phyloP scores from a whole-genome alignment of 2,888 invertebrate species.

The Nesidiocoris tenuis region DNA sequence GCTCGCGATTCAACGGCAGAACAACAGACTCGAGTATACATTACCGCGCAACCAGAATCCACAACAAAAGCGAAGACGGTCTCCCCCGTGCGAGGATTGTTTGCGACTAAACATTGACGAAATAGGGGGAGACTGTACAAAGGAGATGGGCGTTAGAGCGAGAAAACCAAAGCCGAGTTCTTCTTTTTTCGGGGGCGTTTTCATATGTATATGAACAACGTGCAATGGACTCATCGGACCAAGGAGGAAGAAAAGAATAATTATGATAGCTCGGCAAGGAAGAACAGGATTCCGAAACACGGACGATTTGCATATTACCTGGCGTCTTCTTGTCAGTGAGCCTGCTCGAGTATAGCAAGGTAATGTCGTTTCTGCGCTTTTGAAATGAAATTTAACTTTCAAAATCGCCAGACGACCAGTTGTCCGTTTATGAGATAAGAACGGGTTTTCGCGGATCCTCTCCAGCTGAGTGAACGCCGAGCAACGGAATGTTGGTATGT shows the following conservation, averaged over 20 bases:
- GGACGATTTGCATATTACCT: conserved; percentile 8
- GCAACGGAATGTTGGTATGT: too few relatives aligned
- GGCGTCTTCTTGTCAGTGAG: background rate
- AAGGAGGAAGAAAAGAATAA: conserved; percentile 10
- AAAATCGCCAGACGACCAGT: background rate
- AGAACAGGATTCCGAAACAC: conserved; percentile 14
- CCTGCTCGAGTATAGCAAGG: background rate
- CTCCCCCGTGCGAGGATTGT: conserved; percentile 4
- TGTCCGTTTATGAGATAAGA: background rate
- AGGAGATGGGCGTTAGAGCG: conserved; percentile 10
- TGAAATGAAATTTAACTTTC: background rate
- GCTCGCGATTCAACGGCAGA: background rate
- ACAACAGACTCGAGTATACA: background rate
- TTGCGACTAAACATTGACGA: conserved; percentile 15
- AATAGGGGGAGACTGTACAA: conserved; percentile 9
- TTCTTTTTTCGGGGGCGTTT: conserved; percentile 11
- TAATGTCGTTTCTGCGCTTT: background rate
- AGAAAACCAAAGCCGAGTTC: conserved; percentile 3
- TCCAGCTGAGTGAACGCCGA: too few relatives aligned
- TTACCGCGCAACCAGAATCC: background rate
- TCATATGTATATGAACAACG: conserved; percentile 18
- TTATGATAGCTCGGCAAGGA: background rate
- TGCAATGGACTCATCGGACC: background rate
- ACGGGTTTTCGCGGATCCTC: background rate
- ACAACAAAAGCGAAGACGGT: background rate